Evolutionary conservation across 2,113 vertebrate genomes (phyloP), one percentile per base, ranked within the genome.

Genomic region (Promerops cafer): DNA sequence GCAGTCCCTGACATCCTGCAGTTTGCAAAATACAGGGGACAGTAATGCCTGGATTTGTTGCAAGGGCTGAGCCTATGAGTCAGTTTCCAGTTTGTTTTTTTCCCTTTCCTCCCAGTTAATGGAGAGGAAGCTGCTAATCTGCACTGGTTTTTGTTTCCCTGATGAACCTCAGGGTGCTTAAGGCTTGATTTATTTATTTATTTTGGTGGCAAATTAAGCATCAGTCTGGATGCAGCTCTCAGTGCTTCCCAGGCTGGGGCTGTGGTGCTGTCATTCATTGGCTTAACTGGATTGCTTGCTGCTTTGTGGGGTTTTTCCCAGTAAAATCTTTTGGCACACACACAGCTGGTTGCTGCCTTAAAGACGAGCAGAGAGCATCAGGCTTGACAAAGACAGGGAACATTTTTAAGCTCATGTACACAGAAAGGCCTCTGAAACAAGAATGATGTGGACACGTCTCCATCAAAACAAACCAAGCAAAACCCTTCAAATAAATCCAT

Each of bases 261-360:
- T 94, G 59, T 30, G 66, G 70, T 22, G 37, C 71, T 96, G 78
- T 79, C 86, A 74, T 61, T 94, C 94, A 90, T 80, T 93, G 92
- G 86, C 86, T 97, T 95, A 95, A 95, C 86, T 70, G 80, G 90
- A 92, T 90, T 90, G 64, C 80, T 89, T 95, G 90, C 90, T 95
- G 90, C 56, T 92, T 96, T 94, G 90, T 84, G 77, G 80, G 23
- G 0, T 69, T 77, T 85, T 86, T 88, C 11, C 50, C 83, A 81
- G 45, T 54, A 69, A 83, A 80, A 90, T 61, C 83, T 94, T 93
- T 57, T 97, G 94, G 90, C 90, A 86, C 2, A 2, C 59, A 30
- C 17, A 31, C 68, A 83, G 88, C 86, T 90, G 83, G 28, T 54
- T 88, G 71, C 23, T 90, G 88, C 79, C 75, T 92, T 83, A 59